Conservation (phyloP, 2,113 vertebrate genomes). For the Apeltes quadracus region DNA sequence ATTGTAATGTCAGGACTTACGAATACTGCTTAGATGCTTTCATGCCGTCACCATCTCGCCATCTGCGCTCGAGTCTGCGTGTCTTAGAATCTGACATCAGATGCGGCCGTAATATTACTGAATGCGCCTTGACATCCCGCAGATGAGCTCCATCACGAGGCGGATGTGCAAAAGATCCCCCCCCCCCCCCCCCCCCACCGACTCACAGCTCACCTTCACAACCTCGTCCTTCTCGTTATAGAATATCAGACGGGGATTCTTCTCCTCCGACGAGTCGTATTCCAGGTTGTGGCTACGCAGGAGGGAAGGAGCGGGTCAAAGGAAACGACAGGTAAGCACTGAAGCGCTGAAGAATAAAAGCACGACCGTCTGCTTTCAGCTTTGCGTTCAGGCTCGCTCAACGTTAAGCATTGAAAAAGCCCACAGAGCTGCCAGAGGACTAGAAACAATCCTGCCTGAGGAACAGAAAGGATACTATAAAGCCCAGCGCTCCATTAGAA, state of each 20-base stretch:
- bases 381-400: slow-evolving; percentile 20
- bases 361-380: slow-evolving; percentile 5
- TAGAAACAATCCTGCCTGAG: slow-evolving; percentile 6
- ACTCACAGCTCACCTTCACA: slow-evolving; percentile 77
- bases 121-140: slow-evolving; percentile 14
- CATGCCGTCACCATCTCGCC: neutral
- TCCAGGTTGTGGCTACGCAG: slow-evolving; percentile 80
- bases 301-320: slow-evolving; percentile 62
- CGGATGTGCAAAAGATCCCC: too few relatives aligned
- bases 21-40: slow-evolving; percentile 10
- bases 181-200: neutral
- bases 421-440: slow-evolving; percentile 32
- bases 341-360: slow-evolving; percentile 1
- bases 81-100: slow-evolving; percentile 35
- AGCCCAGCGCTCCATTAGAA: slow-evolving; percentile 81
- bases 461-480: slow-evolving; percentile 82
- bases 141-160: slow-evolving; percentile 26
- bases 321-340: slow-evolving; percentile 47
- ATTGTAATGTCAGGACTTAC: slow-evolving; percentile 19
- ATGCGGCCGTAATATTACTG: slow-evolving; percentile 19
- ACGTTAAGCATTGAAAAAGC: slow-evolving; percentile 33
- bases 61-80: slow-evolving; percentile 6
- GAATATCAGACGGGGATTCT: slow-evolving; percentile 81
- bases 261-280: slow-evolving; percentile 79
- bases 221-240: slow-evolving; percentile 80